These are phyloP conservation scores for Neotragus pygmaeus DNA, from an alignment of 2,113 vertebrate genomes.

Conservation along the genomic window DNA sequence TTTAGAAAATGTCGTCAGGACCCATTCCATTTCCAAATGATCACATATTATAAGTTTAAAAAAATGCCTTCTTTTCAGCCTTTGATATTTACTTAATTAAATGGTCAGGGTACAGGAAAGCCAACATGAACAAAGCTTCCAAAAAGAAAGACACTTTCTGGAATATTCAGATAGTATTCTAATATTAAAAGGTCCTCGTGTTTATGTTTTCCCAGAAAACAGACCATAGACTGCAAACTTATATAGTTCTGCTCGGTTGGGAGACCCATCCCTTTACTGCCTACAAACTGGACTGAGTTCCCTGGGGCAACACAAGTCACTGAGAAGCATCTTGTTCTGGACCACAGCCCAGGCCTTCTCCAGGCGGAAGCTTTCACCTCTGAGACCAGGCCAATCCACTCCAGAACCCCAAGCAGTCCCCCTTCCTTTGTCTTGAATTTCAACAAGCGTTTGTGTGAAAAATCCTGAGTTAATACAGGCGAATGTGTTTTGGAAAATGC, in stretches of 20 bases:
- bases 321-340: background rate
- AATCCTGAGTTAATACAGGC: background rate
- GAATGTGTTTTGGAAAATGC: background rate
- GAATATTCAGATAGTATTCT: slow-evolving; percentile 49
- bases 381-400: background rate
- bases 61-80: slow-evolving; percentile 65
- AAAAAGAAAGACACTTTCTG: slow-evolving; percentile 65
- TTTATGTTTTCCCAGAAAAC: background rate
- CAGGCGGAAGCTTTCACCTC: background rate
- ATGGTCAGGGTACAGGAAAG: slow-evolving; percentile 55
- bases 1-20: slow-evolving; percentile 63
- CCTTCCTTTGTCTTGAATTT: background rate
- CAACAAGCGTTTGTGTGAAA: background rate
- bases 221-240: background rate
- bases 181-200: slow-evolving; percentile 29
- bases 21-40: slow-evolving; percentile 58
- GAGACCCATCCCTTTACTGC: accelerated
- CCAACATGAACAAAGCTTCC: slow-evolving; percentile 63
- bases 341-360: too few species aligned
- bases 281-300: background rate
- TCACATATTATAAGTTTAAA: slow-evolving; percentile 57
- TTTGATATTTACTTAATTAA: slow-evolving; percentile 74
- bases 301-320: background rate
- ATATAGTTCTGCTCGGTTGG: background rate
- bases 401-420: background rate